Conservation (phyloP, 1,140 invertebrate genomes). For the Drosophila lini region DNA sequence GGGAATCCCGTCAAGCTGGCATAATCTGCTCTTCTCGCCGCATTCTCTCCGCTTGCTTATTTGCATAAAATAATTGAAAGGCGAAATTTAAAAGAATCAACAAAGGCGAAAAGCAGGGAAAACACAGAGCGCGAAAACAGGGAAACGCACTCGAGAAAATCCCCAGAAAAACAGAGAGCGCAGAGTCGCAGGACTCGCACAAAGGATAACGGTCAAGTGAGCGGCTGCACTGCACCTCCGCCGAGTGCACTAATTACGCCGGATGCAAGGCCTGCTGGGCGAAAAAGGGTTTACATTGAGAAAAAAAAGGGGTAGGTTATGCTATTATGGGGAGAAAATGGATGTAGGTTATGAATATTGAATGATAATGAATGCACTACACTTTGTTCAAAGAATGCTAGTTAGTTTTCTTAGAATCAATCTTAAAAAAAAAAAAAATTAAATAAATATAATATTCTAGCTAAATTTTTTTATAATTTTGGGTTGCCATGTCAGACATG, state of each 20-base stretch:
- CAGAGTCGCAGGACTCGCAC: slow-evolving; percentile 36
- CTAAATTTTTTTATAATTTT: no score
- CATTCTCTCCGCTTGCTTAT: slow-evolving; percentile 64
- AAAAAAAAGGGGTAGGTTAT: neutral
- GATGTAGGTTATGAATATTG: no score
- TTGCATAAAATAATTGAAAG: slow-evolving; percentile 83
- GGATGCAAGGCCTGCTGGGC: slow-evolving; percentile 4
- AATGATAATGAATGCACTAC: no score
- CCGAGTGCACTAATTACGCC: slow-evolving; percentile 74
- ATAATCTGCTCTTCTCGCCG: slow-evolving; percentile 67
- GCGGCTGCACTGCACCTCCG: slow-evolving; percentile 22
- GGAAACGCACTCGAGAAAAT: slow-evolving; percentile 55
- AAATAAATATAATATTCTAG: no score
- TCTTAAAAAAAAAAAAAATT: no score
- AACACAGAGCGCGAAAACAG: slow-evolving; percentile 1
- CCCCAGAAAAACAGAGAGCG: slow-evolving; percentile 20
- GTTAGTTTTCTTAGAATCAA: no score
- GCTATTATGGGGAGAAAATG: neutral
- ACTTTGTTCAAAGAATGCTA: no score
- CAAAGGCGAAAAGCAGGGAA: slow-evolving; percentile 46
- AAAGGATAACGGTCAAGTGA: slow-evolving; percentile 71
- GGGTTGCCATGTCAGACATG: no score
- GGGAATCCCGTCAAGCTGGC: slow-evolving; percentile 76
- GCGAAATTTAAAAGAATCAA: slow-evolving; percentile 82
- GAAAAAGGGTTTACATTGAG: neutral